These are phyloP conservation scores for Xiphorhynchus elegans DNA, from an alignment of 2,113 vertebrate species.

Conservation along the genomic window DNA sequence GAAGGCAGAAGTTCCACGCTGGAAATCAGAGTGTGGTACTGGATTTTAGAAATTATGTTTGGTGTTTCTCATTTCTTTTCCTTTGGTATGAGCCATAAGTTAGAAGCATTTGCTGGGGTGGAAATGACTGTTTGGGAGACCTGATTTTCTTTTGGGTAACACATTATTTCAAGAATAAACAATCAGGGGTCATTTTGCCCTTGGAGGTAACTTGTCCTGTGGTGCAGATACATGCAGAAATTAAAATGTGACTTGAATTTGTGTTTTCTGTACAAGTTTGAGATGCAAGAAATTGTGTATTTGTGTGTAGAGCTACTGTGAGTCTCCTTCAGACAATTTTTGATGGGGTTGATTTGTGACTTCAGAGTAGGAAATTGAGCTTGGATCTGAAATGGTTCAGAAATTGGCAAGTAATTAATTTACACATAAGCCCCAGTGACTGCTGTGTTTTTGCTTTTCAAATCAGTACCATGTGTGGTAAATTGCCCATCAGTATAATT, in stretches of 20 bases:
- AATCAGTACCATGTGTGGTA: background rate
- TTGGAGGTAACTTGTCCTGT: background rate
- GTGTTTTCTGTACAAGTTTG: background rate
- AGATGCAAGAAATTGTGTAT: background rate
- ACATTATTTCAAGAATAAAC: background rate
- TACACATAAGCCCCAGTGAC: background rate
- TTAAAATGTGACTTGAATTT: background rate
- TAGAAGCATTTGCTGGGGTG: background rate
- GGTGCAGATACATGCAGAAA: background rate
- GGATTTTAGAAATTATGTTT: background rate
- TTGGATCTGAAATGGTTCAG: background rate
- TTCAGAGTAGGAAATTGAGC: background rate
- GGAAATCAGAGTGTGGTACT: background rate
- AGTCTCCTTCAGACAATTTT: background rate
- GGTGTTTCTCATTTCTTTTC: background rate
- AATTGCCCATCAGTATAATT: background rate
- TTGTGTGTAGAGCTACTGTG: background rate
- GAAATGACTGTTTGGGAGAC: background rate
- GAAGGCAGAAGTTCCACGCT: background rate
- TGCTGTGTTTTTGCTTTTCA: background rate
- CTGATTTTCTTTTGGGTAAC: background rate
- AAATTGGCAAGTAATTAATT: no score
- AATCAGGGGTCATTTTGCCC: background rate
- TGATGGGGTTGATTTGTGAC: background rate
- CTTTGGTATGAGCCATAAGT: background rate